Evolutionary conservation across 2,113 vertebrate species (phyloP).

Genomic region (Psophia crepitans): DNA sequence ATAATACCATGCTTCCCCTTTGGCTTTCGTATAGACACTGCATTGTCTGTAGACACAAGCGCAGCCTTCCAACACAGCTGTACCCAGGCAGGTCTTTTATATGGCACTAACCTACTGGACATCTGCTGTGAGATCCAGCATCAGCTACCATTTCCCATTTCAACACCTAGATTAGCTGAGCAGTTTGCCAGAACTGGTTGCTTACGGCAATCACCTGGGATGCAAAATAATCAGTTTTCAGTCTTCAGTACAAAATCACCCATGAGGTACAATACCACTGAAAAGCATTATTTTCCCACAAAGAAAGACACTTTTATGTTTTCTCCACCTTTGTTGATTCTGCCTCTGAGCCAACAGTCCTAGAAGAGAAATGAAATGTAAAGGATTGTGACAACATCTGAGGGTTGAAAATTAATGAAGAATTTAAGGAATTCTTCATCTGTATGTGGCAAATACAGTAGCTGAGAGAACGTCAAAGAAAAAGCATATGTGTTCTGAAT

Average conservation of each 20-base stretch:
- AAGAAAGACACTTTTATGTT: background rate
- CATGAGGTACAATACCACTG: background rate
- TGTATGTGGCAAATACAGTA: background rate
- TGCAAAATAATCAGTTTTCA: background rate
- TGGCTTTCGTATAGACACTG: background rate
- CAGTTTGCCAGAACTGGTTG: background rate
- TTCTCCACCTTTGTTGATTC: background rate
- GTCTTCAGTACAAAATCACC: background rate
- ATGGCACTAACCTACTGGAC: background rate
- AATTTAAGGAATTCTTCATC: slow-evolving; percentile 6
- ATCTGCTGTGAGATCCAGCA: background rate
- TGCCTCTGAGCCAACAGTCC: background rate
- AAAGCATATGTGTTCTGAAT: background rate
- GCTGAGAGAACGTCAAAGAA: background rate
- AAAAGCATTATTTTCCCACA: background rate
- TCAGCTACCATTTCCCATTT: background rate
- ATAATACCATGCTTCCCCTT: background rate
- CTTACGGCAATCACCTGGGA: background rate
- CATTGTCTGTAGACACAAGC: background rate
- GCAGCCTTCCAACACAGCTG: background rate
- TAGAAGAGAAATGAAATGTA: background rate
- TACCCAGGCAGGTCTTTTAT: background rate
- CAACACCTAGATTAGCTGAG: background rate
- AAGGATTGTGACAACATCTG: background rate
- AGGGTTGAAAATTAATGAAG: slow-evolving; percentile 7